phyloP scores from a whole-genome alignment of 2,797 vertebrate genomes.

The Sarcoramphus papa region DNA sequence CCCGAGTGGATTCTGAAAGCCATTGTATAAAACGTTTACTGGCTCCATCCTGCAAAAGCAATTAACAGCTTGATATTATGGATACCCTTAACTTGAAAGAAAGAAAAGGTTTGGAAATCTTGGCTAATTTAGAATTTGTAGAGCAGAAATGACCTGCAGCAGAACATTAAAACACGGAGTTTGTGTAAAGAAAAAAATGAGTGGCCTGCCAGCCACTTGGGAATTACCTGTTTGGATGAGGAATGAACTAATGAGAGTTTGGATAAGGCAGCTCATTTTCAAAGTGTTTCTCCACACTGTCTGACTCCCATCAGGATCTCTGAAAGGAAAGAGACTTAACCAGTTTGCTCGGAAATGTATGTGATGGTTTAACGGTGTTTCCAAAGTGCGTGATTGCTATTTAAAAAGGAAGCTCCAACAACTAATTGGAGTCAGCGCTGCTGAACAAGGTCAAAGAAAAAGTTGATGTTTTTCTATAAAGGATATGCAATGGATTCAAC shows the following conservation, averaged over 20 bases:
- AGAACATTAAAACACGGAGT: neutral
- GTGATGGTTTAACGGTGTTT: neutral
- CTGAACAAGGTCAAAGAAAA: neutral
- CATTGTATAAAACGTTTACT: neutral
- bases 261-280: neutral
- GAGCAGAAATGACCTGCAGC: neutral
- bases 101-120: neutral
- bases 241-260: neutral
- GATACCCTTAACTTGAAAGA: neutral
- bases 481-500: neutral
- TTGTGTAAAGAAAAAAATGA: neutral
- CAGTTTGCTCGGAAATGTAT: neutral
- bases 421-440: neutral
- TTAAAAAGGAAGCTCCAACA: neutral
- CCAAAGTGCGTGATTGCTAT: accelerated
- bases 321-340: neutral
- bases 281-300: neutral
- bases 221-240: neutral
- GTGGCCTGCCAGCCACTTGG: neutral
- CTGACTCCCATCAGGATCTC: neutral
- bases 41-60: neutral
- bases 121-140: neutral
- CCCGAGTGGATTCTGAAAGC: neutral
- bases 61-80: neutral
- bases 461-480: accelerated